phyloP scores from a whole-genome alignment of 2,888 invertebrate species.

The Acheta domesticus region DNA sequence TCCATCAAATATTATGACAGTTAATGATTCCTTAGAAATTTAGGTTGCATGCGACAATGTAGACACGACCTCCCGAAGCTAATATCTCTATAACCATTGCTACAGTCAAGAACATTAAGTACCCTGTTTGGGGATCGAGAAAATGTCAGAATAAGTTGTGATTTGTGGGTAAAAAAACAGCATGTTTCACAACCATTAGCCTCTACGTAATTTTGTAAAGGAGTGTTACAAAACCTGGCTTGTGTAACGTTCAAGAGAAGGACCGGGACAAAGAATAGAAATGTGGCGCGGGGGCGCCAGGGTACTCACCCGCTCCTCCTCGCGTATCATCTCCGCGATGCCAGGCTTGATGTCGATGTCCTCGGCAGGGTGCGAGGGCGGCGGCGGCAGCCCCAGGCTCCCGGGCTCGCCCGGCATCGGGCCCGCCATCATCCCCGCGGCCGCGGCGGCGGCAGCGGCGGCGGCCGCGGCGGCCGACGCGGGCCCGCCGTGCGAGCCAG shows the following conservation, averaged over 20 bases:
- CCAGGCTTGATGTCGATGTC: conserved; percentile 91
- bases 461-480: conserved; percentile 42
- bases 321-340: conserved; percentile 94
- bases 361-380: conserved; percentile 50
- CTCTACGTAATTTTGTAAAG: background rate
- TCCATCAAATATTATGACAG: too few relatives aligned
- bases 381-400: conserved; percentile 35
- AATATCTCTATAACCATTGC: too few relatives aligned
- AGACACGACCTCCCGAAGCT: too few relatives aligned
- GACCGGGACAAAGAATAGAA: background rate
- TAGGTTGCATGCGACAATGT: too few relatives aligned
- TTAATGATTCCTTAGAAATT: too few relatives aligned
- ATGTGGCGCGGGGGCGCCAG: background rate
- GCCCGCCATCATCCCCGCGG: conserved; percentile 38
- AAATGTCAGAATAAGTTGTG: too few relatives aligned
- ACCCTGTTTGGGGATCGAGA: too few relatives aligned
- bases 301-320: conserved; percentile 89
- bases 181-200: too few relatives aligned
- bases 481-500: conserved; percentile 41
- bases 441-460: conserved; percentile 40
- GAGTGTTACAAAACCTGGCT: background rate
- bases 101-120: too few relatives aligned
- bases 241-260: background rate
- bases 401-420: conserved; percentile 36
- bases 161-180: too few relatives aligned